Conservation (phyloP, 1,140 invertebrate genomes). For the Lepeophtheirus salmonis region DNA sequence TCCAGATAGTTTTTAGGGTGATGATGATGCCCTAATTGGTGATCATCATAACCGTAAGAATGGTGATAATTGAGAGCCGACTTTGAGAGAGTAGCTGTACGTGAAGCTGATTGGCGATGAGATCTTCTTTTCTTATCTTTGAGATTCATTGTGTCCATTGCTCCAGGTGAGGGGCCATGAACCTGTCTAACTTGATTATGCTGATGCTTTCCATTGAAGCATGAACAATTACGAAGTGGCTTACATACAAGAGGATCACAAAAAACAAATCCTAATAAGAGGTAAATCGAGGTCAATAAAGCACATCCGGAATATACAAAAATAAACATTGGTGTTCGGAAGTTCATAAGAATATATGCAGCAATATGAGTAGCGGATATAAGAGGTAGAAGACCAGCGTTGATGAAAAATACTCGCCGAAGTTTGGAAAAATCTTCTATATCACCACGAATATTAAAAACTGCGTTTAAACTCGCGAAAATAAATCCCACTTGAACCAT, state of each 20-base stretch:
- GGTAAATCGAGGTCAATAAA: neutral
- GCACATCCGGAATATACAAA: conserved; percentile 2
- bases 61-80: conserved; percentile 22
- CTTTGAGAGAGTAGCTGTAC: conserved; percentile 2
- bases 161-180: neutral
- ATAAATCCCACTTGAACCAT: conserved; percentile 57
- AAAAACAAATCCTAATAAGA: neutral
- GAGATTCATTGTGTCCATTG: neutral
- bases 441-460: conserved; percentile 72
- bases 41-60: conserved; percentile 21
- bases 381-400: conserved; percentile 15
- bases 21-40: too few relatives aligned
- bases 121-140: neutral
- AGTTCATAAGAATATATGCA: conserved; percentile 12
- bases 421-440: conserved; percentile 74
- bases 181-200: neutral
- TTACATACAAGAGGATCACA: neutral
- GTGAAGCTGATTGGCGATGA: neutral
- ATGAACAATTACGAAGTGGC: neutral
- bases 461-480: conserved; percentile 63
- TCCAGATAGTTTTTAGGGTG: conserved; percentile 10
- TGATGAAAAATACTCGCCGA: conserved; percentile 32
- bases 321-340: neutral
- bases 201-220: neutral
- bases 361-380: conserved; percentile 3